Percentiles rank a stretch among this genome's conserved stretches.
Conservation (phyloP, 2,797 vertebrate genomes). For the Capromys pilorides region DNA sequence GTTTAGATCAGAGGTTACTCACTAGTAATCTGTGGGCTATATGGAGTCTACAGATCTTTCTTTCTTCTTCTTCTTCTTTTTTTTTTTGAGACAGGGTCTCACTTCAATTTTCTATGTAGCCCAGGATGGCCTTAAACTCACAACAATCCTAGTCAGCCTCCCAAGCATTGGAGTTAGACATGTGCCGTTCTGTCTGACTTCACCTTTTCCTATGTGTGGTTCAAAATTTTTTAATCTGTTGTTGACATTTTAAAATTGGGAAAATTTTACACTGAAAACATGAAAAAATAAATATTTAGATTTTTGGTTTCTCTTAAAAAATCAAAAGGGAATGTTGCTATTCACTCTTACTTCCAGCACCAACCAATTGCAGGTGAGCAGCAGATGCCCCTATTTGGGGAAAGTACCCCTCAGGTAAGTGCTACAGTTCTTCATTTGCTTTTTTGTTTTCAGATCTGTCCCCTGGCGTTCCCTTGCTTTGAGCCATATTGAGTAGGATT, state of each 20-base stretch:
- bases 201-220: neutral
- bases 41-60: neutral
- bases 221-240: neutral
- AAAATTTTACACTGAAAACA: neutral
- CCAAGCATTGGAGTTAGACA: neutral
- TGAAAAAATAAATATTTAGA: neutral
- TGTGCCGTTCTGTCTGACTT: neutral
- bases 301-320: slow-evolving; percentile 3
- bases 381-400: neutral
- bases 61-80: neutral
- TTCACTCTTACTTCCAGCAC: neutral
- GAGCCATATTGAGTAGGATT: too few species aligned
- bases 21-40: neutral
- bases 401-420: neutral
- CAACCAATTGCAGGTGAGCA: neutral
- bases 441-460: neutral
- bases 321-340: neutral
- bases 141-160: neutral
- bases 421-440: neutral
- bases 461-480: neutral
- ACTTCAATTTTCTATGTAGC: neutral
- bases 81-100: neutral
- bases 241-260: neutral
- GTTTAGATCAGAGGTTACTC: neutral
- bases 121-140: neutral